Conservation (phyloP, 2,797 vertebrate species). For the Acanthis flammea region DNA sequence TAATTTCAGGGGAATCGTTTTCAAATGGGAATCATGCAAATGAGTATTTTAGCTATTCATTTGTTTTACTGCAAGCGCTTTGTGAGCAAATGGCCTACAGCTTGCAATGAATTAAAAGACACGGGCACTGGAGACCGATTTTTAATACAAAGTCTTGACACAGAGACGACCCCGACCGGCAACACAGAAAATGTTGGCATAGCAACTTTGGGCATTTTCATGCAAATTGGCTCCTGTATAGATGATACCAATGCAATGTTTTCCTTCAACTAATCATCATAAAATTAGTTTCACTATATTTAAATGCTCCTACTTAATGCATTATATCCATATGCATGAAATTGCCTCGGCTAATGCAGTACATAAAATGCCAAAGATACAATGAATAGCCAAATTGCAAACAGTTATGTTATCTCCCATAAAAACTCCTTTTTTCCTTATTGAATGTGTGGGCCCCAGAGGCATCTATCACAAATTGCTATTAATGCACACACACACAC, state of each 20-base stretch:
- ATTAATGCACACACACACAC: slow-evolving; percentile 63
- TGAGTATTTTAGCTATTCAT: slow-evolving; percentile 91
- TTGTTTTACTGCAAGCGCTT: slow-evolving; percentile 87
- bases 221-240: slow-evolving; percentile 87
- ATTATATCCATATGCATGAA: slow-evolving; percentile 99
- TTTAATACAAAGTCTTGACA: slow-evolving; percentile 88
- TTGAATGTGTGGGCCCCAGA: slow-evolving; percentile 84
- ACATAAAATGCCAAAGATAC: slow-evolving; percentile 97
- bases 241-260: slow-evolving; percentile 82
- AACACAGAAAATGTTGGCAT: slow-evolving; percentile 85
- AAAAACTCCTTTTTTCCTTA: slow-evolving; percentile 78
- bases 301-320: slow-evolving; percentile 93
- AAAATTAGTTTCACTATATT: slow-evolving; percentile 99
- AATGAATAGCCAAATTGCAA: slow-evolving; percentile 96
- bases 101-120: slow-evolving; percentile 85
- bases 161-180: slow-evolving; percentile 83
- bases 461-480: slow-evolving; percentile 92
- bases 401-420: slow-evolving; percentile 93
- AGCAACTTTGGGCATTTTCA: slow-evolving; percentile 87
- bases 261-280: slow-evolving; percentile 99
- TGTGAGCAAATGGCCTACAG: slow-evolving; percentile 85
- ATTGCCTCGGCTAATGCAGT: slow-evolving; percentile 97
- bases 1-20: slow-evolving; percentile 84
- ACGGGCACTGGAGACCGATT: slow-evolving; percentile 85
- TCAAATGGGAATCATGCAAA: slow-evolving; percentile 87